Conservation (phyloP, 2,888 invertebrate species). For the Ophion slaviceki region DNA sequence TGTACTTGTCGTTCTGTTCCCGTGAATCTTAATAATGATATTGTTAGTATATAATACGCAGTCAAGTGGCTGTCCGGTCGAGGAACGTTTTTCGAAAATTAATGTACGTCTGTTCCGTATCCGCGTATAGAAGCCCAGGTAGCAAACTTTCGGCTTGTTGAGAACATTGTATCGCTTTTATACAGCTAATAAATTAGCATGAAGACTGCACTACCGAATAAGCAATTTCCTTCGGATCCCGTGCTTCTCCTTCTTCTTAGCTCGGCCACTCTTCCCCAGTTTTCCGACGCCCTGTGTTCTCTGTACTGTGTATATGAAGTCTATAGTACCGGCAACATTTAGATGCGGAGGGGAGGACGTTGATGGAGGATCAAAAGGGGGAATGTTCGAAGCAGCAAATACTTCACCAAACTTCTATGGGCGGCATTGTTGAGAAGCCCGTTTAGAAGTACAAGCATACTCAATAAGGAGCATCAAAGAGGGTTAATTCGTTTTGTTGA, state of each 20-base stretch:
- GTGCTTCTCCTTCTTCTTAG: conserved; percentile 32
- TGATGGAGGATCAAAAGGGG: conserved; percentile 11
- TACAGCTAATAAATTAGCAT: conserved; percentile 67
- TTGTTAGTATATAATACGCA: neutral
- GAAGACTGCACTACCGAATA: conserved; percentile 64
- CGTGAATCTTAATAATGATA: neutral
- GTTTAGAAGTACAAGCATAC: neutral
- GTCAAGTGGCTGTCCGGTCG: neutral
- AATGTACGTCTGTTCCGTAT: neutral
- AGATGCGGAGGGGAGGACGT: conserved; percentile 1
- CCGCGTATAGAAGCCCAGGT: neutral
- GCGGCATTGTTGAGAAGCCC: neutral
- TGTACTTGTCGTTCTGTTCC: neutral
- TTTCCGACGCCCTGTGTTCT: conserved; percentile 11
- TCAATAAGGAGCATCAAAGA: neutral
- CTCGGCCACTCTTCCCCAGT: conserved; percentile 32
- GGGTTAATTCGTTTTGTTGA: no score
- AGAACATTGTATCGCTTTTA: conserved; percentile 64
- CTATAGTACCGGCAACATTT: neutral
- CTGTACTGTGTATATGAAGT: neutral
- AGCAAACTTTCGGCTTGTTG: conserved; percentile 24
- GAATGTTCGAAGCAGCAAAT: conserved; percentile 11
- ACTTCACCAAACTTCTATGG: neutral
- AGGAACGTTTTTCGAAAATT: neutral
- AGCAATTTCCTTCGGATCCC: conserved; percentile 62